Evolutionary conservation across 2,797 vertebrate genomes (phyloP).

Genomic region (Ambastaia sidthimunki): DNA sequence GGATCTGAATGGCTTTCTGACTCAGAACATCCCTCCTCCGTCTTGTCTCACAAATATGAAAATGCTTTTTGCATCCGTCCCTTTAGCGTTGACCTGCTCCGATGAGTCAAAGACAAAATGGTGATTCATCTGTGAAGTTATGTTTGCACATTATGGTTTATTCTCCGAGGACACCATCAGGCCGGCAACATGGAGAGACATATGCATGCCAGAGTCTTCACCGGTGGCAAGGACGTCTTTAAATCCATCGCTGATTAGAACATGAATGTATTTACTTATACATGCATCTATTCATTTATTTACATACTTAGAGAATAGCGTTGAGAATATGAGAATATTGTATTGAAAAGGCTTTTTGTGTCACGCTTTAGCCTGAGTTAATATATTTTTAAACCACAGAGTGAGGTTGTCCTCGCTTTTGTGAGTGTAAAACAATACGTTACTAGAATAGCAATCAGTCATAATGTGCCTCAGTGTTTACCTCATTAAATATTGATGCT

Average conservation of each 20-base stretch:
- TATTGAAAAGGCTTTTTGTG: not conserved
- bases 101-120: conserved; percentile 14
- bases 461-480: not conserved
- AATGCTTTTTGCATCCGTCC: not conserved
- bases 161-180: conserved; percentile 37
- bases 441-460: not conserved
- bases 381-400: not conserved
- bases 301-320: not conserved
- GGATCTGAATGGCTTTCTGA: not conserved
- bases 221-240: not conserved
- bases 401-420: not conserved
- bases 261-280: conserved; percentile 17
- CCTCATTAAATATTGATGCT: not conserved
- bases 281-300: conserved; percentile 1
- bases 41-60: conserved; percentile 18
- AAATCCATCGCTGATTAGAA: conserved; percentile 17
- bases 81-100: conserved; percentile 5
- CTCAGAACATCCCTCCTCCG: not conserved
- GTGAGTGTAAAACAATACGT: not conserved
- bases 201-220: conserved; percentile 19
- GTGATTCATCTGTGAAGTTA: conserved; percentile 25
- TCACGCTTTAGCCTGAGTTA: not conserved
- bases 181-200: conserved; percentile 13
- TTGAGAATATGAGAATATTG: not conserved
- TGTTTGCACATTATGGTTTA: conserved; percentile 24